A percentile compares a stretch with the other conserved stretches of the same genome.
Evolutionary conservation across 2,113 vertebrate species (phyloP).

Genomic region (Zootoca vivipara): DNA sequence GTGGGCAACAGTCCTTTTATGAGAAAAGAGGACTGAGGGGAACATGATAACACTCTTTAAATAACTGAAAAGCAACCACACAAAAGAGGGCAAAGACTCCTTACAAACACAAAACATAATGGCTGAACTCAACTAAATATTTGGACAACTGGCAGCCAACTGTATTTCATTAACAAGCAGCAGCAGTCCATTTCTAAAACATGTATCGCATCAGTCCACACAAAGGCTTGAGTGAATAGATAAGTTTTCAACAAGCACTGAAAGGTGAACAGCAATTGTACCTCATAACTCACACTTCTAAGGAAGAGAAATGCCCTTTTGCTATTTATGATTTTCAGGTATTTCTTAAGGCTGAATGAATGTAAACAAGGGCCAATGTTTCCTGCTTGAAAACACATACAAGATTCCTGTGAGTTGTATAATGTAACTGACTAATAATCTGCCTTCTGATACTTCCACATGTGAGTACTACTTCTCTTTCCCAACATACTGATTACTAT

Average conservation of each 20-base stretch:
- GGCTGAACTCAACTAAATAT: too few relatives aligned
- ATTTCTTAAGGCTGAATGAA: background rate
- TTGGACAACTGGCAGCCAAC: background rate
- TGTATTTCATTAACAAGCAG: background rate
- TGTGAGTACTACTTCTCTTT: background rate
- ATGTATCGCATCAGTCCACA: too few relatives aligned
- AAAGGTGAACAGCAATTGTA: too few relatives aligned
- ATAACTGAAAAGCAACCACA: background rate
- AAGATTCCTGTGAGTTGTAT: constrained; percentile 44
- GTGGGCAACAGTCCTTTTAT: background rate
- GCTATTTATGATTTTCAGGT: background rate
- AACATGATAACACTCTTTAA: background rate
- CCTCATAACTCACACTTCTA: constrained; percentile 1
- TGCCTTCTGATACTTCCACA: constrained; percentile 41
- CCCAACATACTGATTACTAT: background rate
- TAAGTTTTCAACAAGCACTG: too few relatives aligned
- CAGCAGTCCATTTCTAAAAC: too few relatives aligned
- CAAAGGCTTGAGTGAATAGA: too few relatives aligned
- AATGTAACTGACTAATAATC: constrained; percentile 49
- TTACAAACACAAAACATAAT: too few relatives aligned
- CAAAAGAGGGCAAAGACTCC: background rate
- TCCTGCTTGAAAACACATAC: constrained; percentile 30
- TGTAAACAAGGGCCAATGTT: background rate
- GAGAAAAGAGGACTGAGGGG: background rate
- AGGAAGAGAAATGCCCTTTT: background rate